These are phyloP conservation scores for Gastrophysa polygoni DNA, from an alignment of 2,888 invertebrate genomes.

Conservation along the genomic window DNA sequence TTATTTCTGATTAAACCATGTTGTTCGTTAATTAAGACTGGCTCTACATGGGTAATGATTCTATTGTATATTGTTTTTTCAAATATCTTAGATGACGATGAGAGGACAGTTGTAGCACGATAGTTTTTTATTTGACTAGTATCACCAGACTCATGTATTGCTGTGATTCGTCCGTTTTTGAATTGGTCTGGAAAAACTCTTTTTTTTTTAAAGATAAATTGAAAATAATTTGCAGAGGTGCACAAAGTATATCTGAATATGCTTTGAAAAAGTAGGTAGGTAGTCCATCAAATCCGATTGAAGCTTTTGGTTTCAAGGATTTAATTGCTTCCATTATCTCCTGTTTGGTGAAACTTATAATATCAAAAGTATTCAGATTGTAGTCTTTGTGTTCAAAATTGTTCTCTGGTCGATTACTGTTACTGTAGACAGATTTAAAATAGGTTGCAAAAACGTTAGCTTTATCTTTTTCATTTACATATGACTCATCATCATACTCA, in stretches of 20 bases:
- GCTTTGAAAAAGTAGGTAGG: slow-evolving; percentile 6
- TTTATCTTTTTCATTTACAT: slow-evolving; percentile 7
- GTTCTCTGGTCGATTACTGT: neutral
- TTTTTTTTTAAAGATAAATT: neutral
- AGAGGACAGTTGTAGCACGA: slow-evolving; percentile 10
- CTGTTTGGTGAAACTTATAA: slow-evolving; percentile 4
- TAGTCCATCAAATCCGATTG: slow-evolving; percentile 4
- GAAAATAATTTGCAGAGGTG: slow-evolving; percentile 4
- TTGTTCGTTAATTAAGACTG: slow-evolving; percentile 12
- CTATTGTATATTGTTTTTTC: slow-evolving; percentile 9
- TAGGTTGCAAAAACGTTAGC: neutral
- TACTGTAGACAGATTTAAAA: slow-evolving; percentile 1
- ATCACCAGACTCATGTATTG: slow-evolving; percentile 11
- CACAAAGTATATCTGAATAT: slow-evolving; percentile 2
- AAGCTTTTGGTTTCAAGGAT: slow-evolving; percentile 8
- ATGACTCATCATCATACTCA: slow-evolving; percentile 7
- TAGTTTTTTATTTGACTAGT: slow-evolving; percentile 15
- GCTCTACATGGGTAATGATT: slow-evolving; percentile 1
- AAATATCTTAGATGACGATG: slow-evolving; percentile 11
- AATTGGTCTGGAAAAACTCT: neutral
- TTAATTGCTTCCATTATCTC: slow-evolving; percentile 1
- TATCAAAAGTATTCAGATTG: slow-evolving; percentile 2
- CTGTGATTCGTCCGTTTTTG: slow-evolving; percentile 12
- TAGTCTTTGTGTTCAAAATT: slow-evolving; percentile 2
- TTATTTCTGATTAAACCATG: slow-evolving; percentile 14